Conservation (phyloP, 2,888 invertebrate species). For the Ormyrus labotus region DNA sequence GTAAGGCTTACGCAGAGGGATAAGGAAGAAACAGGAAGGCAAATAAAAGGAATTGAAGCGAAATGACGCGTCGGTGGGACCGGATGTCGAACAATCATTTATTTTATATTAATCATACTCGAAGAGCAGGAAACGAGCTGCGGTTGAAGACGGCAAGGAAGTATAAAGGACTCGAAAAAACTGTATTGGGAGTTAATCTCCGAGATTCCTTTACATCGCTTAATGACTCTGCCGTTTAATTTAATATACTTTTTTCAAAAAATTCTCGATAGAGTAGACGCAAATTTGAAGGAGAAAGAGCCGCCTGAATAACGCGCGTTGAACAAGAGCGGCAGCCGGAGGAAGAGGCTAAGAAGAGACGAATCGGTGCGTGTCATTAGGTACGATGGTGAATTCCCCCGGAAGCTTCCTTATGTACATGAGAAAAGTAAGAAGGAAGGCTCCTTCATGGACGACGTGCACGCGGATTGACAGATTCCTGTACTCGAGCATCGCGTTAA, state of each 20-base stretch:
- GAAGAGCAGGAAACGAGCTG: conserved; percentile 68
- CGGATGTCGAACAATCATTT: conserved; percentile 74
- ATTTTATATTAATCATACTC: conserved; percentile 74
- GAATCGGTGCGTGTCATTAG: conserved; percentile 74
- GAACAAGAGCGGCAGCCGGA: neutral
- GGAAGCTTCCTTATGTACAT: conserved; percentile 64
- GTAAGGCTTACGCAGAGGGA: conserved; percentile 40
- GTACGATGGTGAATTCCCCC: conserved; percentile 67
- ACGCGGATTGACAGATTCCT: conserved; percentile 74
- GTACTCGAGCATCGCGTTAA: conserved; percentile 60
- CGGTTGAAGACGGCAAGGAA: conserved; percentile 54
- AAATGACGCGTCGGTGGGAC: conserved; percentile 68
- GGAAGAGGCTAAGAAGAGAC: conserved; percentile 58
- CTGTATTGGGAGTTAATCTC: conserved; percentile 17
- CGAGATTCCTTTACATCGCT: conserved; percentile 24
- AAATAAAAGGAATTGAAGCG: conserved; percentile 60
- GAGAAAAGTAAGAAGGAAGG: conserved; percentile 66
- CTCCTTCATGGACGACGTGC: conserved; percentile 70
- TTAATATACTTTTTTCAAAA: neutral
- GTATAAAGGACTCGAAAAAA: conserved; percentile 12
- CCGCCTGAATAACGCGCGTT: too few species aligned
- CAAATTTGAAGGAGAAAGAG: too few species aligned
- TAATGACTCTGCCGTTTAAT: conserved; percentile 1
- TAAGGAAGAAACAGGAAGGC: conserved; percentile 59
- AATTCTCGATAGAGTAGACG: neutral